A percentile compares a stretch with the other conserved stretches of the same genome.
phyloP scores from a whole-genome alignment of 2,113 vertebrate species.

The Psittacara wagleri region DNA sequence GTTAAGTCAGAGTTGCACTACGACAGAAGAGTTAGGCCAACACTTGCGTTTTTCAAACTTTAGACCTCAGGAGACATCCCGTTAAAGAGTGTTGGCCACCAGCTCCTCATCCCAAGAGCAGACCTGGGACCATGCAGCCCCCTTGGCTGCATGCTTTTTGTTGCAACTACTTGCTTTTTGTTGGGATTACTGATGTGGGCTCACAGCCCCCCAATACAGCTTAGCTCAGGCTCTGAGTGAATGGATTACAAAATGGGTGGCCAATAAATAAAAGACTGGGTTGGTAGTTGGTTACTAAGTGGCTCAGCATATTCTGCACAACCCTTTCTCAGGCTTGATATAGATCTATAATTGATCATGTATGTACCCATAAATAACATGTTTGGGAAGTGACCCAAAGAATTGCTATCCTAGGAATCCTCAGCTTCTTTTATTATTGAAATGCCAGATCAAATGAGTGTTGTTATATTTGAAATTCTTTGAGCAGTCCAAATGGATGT shows the following conservation, averaged over 20 bases:
- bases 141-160: neutral
- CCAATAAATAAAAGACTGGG: neutral
- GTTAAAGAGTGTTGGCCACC: neutral
- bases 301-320: neutral
- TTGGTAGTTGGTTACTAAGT: neutral
- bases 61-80: neutral
- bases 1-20: neutral
- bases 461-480: neutral
- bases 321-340: neutral
- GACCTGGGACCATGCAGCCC: neutral
- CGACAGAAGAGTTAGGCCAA: neutral
- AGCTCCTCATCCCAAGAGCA: neutral
- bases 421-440: neutral
- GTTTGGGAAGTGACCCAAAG: neutral
- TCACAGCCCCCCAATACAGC: neutral
- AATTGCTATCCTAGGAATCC: neutral
- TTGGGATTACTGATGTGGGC: neutral
- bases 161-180: neutral
- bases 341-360: rapidly evolving
- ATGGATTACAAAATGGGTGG: neutral
- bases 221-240: neutral
- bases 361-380: neutral
- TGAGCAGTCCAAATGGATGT: neutral
- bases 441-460: neutral
- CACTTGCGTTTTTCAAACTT: neutral